A percentile compares a stretch with the other conserved stretches of the same genome.
These are phyloP conservation scores for Chitala chitala DNA, from an alignment of 2,113 vertebrate species.

Conservation along the genomic window DNA sequence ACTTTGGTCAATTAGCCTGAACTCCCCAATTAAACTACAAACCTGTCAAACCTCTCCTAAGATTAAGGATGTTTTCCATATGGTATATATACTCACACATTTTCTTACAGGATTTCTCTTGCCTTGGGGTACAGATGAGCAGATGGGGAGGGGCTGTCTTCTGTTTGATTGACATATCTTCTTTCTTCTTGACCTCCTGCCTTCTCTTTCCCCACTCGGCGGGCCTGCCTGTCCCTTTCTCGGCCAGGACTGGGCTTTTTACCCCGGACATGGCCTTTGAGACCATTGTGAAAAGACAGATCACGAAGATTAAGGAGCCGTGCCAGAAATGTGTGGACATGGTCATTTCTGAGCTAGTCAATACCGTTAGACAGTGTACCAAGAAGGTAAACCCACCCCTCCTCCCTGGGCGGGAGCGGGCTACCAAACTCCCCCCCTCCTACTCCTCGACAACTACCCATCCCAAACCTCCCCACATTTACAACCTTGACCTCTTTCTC, in stretches of 20 bases:
- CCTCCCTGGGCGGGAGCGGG: slow-evolving; percentile 46
- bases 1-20: background rate
- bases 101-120: no score
- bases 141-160: slow-evolving; percentile 13
- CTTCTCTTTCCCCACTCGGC: slow-evolving; percentile 25
- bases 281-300: slow-evolving; percentile 99
- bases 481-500: slow-evolving; percentile 65
- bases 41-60: no score
- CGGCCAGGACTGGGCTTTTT: slow-evolving; percentile 98
- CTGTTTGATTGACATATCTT: slow-evolving; percentile 57
- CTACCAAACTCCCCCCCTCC: slow-evolving; percentile 26
- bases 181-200: slow-evolving; percentile 45
- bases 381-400: slow-evolving; percentile 72
- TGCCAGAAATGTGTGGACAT: slow-evolving; percentile 99
- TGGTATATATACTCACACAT: no score
- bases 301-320: slow-evolving; percentile 98
- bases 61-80: background rate
- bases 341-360: slow-evolving; percentile 99
- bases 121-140: background rate
- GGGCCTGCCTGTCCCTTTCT: slow-evolving; percentile 51
- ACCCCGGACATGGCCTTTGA: slow-evolving; percentile 99
- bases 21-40: background rate
- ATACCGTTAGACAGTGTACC: slow-evolving; percentile 99
- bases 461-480: slow-evolving; percentile 33
- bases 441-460: slow-evolving; percentile 40